These are phyloP conservation scores for Gymnoscopelus braueri DNA, from an alignment of 2,797 vertebrate genomes.

Conservation along the genomic window DNA sequence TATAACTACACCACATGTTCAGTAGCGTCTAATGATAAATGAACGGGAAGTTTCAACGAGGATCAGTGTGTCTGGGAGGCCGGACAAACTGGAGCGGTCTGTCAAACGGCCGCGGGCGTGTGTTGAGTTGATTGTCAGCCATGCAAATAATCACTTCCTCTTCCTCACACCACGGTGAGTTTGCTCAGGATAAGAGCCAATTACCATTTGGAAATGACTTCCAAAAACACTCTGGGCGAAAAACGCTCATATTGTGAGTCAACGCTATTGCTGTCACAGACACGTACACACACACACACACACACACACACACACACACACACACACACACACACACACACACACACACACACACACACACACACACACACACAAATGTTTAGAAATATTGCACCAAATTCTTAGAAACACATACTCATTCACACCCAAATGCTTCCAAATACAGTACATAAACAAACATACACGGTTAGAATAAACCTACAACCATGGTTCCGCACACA, in stretches of 20 bases:
- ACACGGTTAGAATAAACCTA: slow-evolving; percentile 15
- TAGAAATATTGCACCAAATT: slow-evolving; percentile 7
- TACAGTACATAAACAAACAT: slow-evolving; percentile 34
- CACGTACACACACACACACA: slow-evolving; percentile 48
- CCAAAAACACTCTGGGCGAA: slow-evolving; percentile 90
- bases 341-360: slow-evolving; percentile 41
- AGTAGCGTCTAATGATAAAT: slow-evolving; percentile 78
- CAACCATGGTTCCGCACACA: slow-evolving; percentile 13
- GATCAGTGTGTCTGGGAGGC: slow-evolving; percentile 83
- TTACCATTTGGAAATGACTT: slow-evolving; percentile 98
- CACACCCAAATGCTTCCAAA: slow-evolving; percentile 17
- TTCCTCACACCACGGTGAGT: slow-evolving; percentile 87
- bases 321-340: slow-evolving; percentile 34
- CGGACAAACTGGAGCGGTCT: slow-evolving; percentile 92
- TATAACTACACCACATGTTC: slow-evolving; percentile 57
- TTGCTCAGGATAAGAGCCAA: slow-evolving; percentile 94
- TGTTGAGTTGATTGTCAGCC: slow-evolving; percentile 93
- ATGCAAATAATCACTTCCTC: slow-evolving; percentile 99
- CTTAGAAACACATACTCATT: background rate
- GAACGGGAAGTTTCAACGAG: slow-evolving; percentile 83
- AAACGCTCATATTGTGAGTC: slow-evolving; percentile 90
- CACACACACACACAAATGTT: slow-evolving; percentile 55
- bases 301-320: slow-evolving; percentile 17
- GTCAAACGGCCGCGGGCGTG: slow-evolving; percentile 88
- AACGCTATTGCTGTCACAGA: slow-evolving; percentile 82